A percentile compares a stretch with the other conserved stretches of the same genome.
Conservation (phyloP, 2,797 vertebrate species). For the Enteromius thamalakanensis region DNA sequence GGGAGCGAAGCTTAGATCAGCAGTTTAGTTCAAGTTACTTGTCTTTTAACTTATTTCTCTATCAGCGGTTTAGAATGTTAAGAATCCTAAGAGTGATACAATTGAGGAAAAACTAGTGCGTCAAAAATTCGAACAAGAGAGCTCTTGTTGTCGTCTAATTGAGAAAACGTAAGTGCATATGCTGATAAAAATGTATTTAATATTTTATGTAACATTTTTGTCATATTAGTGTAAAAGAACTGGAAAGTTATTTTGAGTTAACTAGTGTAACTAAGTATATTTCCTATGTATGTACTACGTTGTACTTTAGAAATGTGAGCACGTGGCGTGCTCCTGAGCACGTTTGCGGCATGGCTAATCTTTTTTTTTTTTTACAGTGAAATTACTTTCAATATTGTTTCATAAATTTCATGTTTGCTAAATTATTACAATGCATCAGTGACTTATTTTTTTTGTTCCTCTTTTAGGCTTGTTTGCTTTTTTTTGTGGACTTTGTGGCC, state of each 20-base stretch:
- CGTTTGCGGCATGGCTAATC: not conserved
- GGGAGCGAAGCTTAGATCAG: no score
- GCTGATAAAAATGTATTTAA: not conserved
- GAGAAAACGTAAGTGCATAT: not conserved
- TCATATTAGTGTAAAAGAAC: not conserved
- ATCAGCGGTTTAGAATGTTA: not conserved
- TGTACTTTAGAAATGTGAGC: not conserved
- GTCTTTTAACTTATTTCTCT: not conserved
- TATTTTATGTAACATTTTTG: no score
- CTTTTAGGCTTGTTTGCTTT: not conserved
- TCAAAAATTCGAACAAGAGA: no score
- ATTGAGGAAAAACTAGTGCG: not conserved
- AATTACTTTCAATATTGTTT: no score
- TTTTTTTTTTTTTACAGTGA: no score
- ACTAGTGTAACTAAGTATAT: no score
- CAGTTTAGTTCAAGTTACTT: not conserved
- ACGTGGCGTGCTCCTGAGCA: not conserved
- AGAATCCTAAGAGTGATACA: not conserved
- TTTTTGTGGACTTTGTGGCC: not conserved
- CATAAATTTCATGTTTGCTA: not conserved
- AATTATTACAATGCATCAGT: not conserved
- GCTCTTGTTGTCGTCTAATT: not conserved
- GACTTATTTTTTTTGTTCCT: not conserved
- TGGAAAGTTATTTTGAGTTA: not conserved
- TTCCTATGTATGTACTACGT: not conserved